Conservation (phyloP, 92 coral and sea anemone genomes). For the Meandrina meandrites region DNA sequence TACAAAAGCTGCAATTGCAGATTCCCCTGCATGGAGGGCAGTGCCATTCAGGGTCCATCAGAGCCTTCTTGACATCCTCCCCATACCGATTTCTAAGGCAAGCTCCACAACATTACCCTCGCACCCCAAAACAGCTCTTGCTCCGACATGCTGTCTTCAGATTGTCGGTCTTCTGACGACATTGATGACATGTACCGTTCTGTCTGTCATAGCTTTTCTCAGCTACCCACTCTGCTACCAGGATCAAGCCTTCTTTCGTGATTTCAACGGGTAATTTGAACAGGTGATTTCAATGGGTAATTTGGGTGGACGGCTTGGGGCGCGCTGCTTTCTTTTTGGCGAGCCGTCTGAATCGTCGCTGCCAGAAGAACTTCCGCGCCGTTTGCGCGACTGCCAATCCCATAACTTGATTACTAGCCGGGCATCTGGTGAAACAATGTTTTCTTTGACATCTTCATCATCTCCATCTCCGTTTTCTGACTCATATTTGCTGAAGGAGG, state of each 20-base stretch:
- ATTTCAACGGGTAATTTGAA: slow-evolving; percentile 68
- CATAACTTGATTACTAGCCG: slow-evolving; percentile 64
- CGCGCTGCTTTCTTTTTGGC: slow-evolving; percentile 19
- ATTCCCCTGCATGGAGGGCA: slow-evolving; percentile 96
- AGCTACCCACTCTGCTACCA: slow-evolving; percentile 89
- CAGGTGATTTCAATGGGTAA: slow-evolving; percentile 62
- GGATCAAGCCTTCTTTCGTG: slow-evolving; percentile 76
- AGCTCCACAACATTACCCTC: slow-evolving; percentile 98
- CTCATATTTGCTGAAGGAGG: slow-evolving; percentile 47
- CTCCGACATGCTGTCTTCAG: slow-evolving; percentile 83
- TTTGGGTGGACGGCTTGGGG: slow-evolving; percentile 34
- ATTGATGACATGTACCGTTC: slow-evolving; percentile 93
- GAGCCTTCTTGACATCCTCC: slow-evolving; percentile 87
- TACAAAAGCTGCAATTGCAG: slow-evolving; percentile 97
- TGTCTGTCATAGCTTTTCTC: slow-evolving; percentile 79
- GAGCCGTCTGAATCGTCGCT: slow-evolving; percentile 22
- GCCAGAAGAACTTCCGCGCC: slow-evolving; percentile 20
- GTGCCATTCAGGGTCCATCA: slow-evolving; percentile 85
- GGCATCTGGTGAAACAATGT: slow-evolving; percentile 55
- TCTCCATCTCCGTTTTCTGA: slow-evolving; percentile 37
- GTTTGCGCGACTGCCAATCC: slow-evolving; percentile 33
- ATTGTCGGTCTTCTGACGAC: slow-evolving; percentile 96
- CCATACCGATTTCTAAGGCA: slow-evolving; percentile 94
- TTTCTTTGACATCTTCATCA: slow-evolving; percentile 60
- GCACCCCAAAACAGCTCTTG: slow-evolving; percentile 73